Percentiles rank a stretch among this genome's conserved stretches.
Conservation (phyloP, 2,113 vertebrate genomes). For the Grantiella picta region DNA sequence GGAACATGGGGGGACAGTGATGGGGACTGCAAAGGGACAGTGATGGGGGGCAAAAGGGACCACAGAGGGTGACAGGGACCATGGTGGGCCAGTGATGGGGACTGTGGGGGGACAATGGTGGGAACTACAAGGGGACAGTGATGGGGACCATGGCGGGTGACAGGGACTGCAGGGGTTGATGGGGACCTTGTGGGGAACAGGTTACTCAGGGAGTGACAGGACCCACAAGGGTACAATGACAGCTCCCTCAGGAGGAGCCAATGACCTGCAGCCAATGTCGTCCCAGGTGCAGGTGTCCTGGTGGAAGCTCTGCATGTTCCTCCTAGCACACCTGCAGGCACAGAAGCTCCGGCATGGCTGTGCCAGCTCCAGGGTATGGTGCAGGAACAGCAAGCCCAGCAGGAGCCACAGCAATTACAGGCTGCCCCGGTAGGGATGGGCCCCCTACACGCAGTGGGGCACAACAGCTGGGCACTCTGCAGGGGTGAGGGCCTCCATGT, state of each 20-base stretch:
- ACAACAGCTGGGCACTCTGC: conserved; percentile 83
- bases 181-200: neutral
- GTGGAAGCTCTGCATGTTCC: conserved; percentile 86
- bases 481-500: neutral
- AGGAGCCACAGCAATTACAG: conserved; percentile 74
- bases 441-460: conserved; percentile 83
- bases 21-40: neutral
- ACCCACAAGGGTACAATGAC: neutral
- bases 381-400: conserved; percentile 79
- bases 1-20: neutral
- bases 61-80: neutral
- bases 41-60: neutral
- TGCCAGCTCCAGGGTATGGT: conserved; percentile 79
- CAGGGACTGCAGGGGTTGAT: neutral
- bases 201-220: neutral
- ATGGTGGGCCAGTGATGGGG: too few relatives aligned
- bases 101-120: neutral
- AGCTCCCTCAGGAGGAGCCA: neutral
- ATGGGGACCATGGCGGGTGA: neutral
- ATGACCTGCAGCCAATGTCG: conserved; percentile 87
- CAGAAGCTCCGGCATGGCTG: conserved; percentile 76
- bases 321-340: conserved; percentile 76
- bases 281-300: conserved; percentile 77
- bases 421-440: conserved; percentile 76
- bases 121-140: neutral